phyloP scores from a whole-genome alignment of 2,888 invertebrate species.

The Trissolcus brochymenae region DNA sequence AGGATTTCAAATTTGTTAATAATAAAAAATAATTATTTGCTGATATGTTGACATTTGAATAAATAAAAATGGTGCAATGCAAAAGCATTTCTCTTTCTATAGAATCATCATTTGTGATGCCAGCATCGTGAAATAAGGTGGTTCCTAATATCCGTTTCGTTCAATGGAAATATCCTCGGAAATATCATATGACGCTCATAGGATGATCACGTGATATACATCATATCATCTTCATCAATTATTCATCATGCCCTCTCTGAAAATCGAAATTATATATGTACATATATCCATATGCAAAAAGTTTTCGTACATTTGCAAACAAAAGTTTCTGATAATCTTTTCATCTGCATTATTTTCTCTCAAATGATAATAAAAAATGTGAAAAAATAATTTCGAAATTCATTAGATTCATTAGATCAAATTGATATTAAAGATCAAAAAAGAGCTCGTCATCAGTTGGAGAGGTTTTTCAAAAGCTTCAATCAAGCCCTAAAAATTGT shows the following conservation, averaged over 20 bases:
- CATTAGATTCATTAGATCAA: neutral
- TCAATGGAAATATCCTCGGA: neutral
- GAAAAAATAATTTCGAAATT: constrained; percentile 2
- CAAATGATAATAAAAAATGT: no score
- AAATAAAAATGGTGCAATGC: neutral
- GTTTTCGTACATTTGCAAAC: neutral
- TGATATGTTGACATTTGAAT: neutral
- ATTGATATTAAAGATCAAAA: constrained; percentile 9
- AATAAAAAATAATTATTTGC: neutral
- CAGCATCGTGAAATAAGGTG: constrained; percentile 5
- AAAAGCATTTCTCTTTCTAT: neutral
- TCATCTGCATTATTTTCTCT: no score
- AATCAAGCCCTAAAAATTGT: constrained; percentile 3
- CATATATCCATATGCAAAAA: neutral
- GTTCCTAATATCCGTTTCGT: constrained; percentile 1
- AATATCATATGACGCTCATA: constrained; percentile 34
- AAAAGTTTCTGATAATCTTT: no score
- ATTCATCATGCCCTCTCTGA: constrained; percentile 35
- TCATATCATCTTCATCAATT: constrained; percentile 43
- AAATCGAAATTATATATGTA: constrained; percentile 33
- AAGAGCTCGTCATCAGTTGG: constrained; percentile 65
- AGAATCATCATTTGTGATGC: no score
- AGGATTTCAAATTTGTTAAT: neutral
- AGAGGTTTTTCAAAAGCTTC: constrained; percentile 64
- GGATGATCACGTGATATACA: constrained; percentile 35